Evolutionary conservation across 1,140 invertebrate genomes (phyloP).

Genomic region (Bursaphelenchus mucronatus): DNA sequence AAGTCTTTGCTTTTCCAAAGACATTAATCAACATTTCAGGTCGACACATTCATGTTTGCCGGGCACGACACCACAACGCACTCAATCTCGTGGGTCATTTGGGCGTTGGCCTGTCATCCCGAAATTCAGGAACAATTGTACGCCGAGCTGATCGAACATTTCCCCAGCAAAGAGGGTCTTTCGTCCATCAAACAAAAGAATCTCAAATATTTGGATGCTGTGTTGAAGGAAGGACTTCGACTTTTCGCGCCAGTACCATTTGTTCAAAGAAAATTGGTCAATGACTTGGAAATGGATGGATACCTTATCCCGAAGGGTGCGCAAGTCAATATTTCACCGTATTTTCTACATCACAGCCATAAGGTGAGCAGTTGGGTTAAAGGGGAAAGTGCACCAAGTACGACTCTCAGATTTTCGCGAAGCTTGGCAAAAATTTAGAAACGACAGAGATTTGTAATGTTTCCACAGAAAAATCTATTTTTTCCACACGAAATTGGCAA

Average conservation of each 20-base stretch:
- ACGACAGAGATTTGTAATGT: too few relatives aligned
- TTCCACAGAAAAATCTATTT: too few relatives aligned
- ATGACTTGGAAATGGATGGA: slow-evolving; percentile 6
- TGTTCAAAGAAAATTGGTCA: neutral
- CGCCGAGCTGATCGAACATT: slow-evolving; percentile 26
- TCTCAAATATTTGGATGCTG: slow-evolving; percentile 16
- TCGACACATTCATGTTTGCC: slow-evolving; percentile 19
- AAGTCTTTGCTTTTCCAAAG: too few relatives aligned
- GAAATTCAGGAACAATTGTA: slow-evolving; percentile 35
- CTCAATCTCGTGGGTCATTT: slow-evolving; percentile 29
- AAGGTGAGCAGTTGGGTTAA: slow-evolving; percentile 4
- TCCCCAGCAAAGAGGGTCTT: slow-evolving; percentile 9
- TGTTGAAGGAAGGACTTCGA: slow-evolving; percentile 21
- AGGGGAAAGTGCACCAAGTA: too few relatives aligned
- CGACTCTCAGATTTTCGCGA: too few relatives aligned
- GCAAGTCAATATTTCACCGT: neutral
- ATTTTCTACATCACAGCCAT: slow-evolving; percentile 12
- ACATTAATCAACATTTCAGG: too few relatives aligned
- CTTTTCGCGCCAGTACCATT: slow-evolving; percentile 18
- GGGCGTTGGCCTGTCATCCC: slow-evolving; percentile 37
- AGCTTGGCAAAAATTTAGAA: too few relatives aligned
- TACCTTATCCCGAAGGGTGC: slow-evolving; percentile 1
- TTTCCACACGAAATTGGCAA: too few relatives aligned
- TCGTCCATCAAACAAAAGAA: slow-evolving; percentile 14
- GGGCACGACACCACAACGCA: slow-evolving; percentile 39